A percentile compares a stretch with the other conserved stretches of the same genome.
Evolutionary conservation across 2,888 invertebrate species (phyloP).

Genomic region (Cylindroiulus punctatus): DNA sequence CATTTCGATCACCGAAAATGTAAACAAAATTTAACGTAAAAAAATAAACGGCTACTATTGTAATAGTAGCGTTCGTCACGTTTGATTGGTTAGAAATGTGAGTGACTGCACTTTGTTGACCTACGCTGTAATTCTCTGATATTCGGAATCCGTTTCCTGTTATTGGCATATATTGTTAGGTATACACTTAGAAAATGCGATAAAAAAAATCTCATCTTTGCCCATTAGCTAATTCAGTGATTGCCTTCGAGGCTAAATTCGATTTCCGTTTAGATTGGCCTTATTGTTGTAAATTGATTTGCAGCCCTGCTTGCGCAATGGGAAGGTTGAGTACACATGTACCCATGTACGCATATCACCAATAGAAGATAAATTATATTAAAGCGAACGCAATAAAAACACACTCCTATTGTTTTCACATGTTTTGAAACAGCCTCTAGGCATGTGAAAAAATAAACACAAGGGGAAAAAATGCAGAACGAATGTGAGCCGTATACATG

Average conservation of each 20-base stretch:
- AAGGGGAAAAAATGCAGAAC: not conserved
- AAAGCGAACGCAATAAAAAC: not conserved
- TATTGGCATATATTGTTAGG: conserved; percentile 5
- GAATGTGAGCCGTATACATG: not conserved
- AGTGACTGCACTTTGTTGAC: not conserved
- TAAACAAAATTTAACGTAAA: too few relatives aligned
- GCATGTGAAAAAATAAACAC: not conserved
- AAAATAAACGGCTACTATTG: too few relatives aligned
- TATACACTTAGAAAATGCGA: not conserved
- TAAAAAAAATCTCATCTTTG: conserved; percentile 15
- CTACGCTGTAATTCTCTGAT: not conserved
- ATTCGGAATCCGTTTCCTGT: not conserved
- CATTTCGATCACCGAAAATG: too few relatives aligned
- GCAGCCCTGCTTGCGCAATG: not conserved
- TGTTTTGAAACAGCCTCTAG: not conserved
- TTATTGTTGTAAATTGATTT: conserved; percentile 30
- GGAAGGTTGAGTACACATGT: not conserved
- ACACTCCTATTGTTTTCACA: not conserved
- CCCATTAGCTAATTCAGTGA: conserved; percentile 8
- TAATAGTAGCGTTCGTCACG: too few relatives aligned
- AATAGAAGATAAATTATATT: not conserved
- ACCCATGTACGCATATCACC: not conserved
- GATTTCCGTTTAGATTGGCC: not conserved
- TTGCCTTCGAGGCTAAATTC: conserved; percentile 2
- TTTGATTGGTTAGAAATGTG: too few relatives aligned